Conservation (phyloP, 2,113 vertebrate species). For the Syngnathoides biaculeatus region DNA sequence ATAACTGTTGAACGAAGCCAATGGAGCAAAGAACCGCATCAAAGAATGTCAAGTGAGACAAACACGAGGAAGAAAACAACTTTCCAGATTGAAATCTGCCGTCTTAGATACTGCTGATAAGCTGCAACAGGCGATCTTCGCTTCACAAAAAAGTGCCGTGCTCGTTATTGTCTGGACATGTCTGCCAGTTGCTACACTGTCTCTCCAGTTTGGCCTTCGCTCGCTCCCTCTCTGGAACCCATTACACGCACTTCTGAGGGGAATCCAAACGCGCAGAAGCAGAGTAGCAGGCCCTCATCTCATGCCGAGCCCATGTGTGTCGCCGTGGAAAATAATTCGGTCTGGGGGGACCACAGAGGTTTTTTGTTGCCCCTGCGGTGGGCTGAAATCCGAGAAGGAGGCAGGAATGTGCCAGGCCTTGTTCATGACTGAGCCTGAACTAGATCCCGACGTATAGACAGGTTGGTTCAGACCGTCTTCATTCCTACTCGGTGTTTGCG, state of each 20-base stretch:
- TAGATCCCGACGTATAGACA: constrained; percentile 41
- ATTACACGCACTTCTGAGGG: constrained; percentile 40
- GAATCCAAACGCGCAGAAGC: constrained; percentile 53
- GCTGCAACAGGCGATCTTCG: constrained; percentile 41
- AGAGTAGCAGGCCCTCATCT: constrained; percentile 36
- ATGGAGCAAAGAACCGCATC: constrained; percentile 26
- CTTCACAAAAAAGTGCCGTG: constrained; percentile 39
- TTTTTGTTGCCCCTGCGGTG: constrained; percentile 49
- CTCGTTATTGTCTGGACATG: constrained; percentile 59
- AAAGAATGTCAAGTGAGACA: constrained; percentile 10
- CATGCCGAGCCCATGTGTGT: constrained; percentile 50
- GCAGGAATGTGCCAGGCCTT: constrained; percentile 59
- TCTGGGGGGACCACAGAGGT: constrained; percentile 23
- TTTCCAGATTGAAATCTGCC: constrained; percentile 45
- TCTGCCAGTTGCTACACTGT: constrained; percentile 51
- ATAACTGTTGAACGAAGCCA: constrained; percentile 12
- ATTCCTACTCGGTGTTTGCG: constrained; percentile 52
- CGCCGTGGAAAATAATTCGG: constrained; percentile 56
- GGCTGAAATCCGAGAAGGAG: constrained; percentile 64
- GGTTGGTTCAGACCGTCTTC: constrained; percentile 63
- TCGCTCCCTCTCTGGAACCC: constrained; percentile 48
- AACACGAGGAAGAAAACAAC: constrained; percentile 8
- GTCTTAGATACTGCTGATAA: constrained; percentile 25
- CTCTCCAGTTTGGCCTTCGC: constrained; percentile 32
- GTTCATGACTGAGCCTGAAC: constrained; percentile 43